phyloP scores from a whole-genome alignment of 2,113 vertebrate species.

The Zosterops lateralis region DNA sequence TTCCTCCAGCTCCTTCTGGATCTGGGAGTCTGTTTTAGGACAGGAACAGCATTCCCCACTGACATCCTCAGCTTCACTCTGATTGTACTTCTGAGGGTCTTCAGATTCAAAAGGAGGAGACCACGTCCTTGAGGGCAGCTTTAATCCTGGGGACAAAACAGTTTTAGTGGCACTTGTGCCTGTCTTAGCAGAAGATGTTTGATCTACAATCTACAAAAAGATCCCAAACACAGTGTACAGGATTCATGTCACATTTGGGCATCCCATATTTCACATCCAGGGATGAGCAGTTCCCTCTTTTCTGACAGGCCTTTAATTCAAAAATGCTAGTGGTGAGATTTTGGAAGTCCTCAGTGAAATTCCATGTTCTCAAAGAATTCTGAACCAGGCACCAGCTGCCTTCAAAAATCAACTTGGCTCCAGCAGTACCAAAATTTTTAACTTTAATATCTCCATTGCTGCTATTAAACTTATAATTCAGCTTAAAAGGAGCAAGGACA shows the following conservation, averaged over 20 bases:
- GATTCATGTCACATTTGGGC: neutral
- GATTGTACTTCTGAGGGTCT: slow-evolving; percentile 84
- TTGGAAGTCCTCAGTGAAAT: neutral
- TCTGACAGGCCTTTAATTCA: neutral
- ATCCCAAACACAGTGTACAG: neutral
- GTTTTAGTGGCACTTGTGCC: neutral
- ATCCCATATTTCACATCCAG: neutral
- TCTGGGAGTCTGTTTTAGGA: slow-evolving; percentile 91
- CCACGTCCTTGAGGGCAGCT: slow-evolving; percentile 86
- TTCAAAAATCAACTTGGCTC: neutral
- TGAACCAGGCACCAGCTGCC: neutral
- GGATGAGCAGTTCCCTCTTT: neutral
- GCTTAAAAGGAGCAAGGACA: neutral
- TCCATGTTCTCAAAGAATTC: neutral
- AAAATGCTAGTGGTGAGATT: neutral
- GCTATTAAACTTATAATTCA: neutral
- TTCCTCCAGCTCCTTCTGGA: slow-evolving; percentile 93
- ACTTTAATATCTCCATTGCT: neutral
- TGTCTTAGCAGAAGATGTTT: neutral
- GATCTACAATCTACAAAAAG: neutral
- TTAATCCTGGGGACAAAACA: slow-evolving; percentile 78
- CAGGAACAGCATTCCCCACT: slow-evolving; percentile 84
- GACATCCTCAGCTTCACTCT: slow-evolving; percentile 78
- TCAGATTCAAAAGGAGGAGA: slow-evolving; percentile 84
- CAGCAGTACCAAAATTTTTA: neutral